phyloP scores from a whole-genome alignment of 2,113 vertebrate genomes.

The Xenopus borealis region DNA sequence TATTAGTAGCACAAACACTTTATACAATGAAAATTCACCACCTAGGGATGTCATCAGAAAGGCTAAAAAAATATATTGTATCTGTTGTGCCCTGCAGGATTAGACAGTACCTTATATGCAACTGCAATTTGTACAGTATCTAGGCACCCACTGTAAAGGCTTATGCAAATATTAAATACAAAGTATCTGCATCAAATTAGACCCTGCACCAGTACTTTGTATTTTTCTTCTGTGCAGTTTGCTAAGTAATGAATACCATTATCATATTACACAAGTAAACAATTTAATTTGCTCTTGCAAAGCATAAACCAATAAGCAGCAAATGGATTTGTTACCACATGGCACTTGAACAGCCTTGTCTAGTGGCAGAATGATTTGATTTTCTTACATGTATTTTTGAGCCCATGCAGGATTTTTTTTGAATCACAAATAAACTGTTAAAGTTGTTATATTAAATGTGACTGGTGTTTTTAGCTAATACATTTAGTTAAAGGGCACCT shows the following conservation, averaged over 20 bases:
- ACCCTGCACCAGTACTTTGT: constrained; percentile 11
- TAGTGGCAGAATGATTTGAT: constrained; percentile 22
- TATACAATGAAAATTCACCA: background rate
- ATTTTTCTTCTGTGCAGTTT: background rate
- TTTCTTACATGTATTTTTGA: constrained; percentile 30
- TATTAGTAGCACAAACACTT: constrained; percentile 3
- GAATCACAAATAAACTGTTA: constrained; percentile 46
- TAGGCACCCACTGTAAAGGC: background rate
- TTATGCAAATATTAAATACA: constrained; percentile 1
- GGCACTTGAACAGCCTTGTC: background rate
- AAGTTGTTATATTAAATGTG: constrained; percentile 33
- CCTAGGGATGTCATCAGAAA: background rate
- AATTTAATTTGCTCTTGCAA: constrained; percentile 4
- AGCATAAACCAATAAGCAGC: background rate
- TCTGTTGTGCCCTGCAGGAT: constrained; percentile 11
- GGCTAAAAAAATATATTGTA: constrained; percentile 3
- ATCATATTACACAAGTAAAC: constrained; percentile 17
- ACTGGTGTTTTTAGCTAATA: background rate
- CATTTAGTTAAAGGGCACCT: no score
- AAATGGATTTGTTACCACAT: background rate
- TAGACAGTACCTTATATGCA: background rate
- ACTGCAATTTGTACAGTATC: constrained; percentile 21
- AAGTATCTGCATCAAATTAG: background rate
- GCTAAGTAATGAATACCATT: constrained; percentile 22
- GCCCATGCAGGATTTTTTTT: constrained; percentile 46